Base-by-base conservation (phyloP, 1,140 invertebrate species). In the Grapholita molesta region DNA sequence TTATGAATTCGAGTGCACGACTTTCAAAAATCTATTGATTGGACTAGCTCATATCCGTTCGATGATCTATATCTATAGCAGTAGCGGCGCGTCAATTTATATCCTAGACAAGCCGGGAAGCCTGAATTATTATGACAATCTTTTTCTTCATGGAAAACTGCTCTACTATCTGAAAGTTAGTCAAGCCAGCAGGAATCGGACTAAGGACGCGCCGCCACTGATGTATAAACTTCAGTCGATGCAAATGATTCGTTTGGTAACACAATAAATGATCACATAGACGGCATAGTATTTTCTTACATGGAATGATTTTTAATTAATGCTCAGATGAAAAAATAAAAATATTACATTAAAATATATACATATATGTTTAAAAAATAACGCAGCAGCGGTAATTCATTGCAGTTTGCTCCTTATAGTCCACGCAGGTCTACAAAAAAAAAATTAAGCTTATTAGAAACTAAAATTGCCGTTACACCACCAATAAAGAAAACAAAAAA, bases 251-350 rank as follows among this genome's bases (percentile, higher is more conserved):
- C 5, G 25, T 25, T 28, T 32, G 11, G 21, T 33, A 38, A 69
- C 23, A 48, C 42, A 52, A 66, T 53, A 67, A n/a, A 74, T 70
- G 68, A 70, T 74, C 38, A 71, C 67, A 73, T 70, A 72, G 57
- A 57, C 28, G 25, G 55, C 55, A 61, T 15, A 61, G 25, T 61
- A 55, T 30, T 61, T 52, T 61, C 48, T 61, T 70, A 68, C 57
- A 69, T 79, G 77, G 77, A 79, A 79, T 79, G 77, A 67, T 79
- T 79, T 73, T 73, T 73, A 66, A 64, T 70, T 30, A 74, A 73
- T 69, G 70, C 53, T 69, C 69, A 76, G 71, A 78, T 72, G 66
- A 57, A n/a, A n/a, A n/a, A n/a, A 74, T 69, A 69, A 72, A 68
- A 64, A 67, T 68, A 70, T 71, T 48, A 65, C 32, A 68, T 66